Evolutionary conservation across 2,113 vertebrate genomes (phyloP), one percentile per base, ranked within the genome.

Genomic region (Brachypteracias leptosomus): DNA sequence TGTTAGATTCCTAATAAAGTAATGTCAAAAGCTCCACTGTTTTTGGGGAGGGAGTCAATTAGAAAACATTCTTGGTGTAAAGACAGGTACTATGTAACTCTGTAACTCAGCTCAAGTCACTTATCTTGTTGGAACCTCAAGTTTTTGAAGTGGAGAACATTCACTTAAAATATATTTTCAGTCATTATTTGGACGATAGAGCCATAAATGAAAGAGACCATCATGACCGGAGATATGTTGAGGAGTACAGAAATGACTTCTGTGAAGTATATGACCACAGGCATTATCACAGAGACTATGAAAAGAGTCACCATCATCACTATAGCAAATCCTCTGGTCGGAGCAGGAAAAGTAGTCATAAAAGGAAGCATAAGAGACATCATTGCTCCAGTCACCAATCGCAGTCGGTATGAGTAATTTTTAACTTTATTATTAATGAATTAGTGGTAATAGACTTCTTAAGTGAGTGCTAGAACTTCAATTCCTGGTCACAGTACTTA

Each of bases 271-370:
- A 98, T 94, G 98, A 98, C 52, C 97, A 97, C 90, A 98, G 97
- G 87, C 97, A 97, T 93, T 98, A 98, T 94, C 98, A 98, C 93
- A 98, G 97, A 92, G 98, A 99, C 94, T 97, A 98, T 97, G 98
- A 97, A 97, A 98, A 97, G 96, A 90, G 93, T 96, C 98, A 98
- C 78, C 95, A 95, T 97, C 98, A 99, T 95, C 99, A 99, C 97
- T 99, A 99, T 98, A 99, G 99, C 98, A 99, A 99, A 97, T 99
- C 99, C 44, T 99, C 99, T 31, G 98, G 98, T 40, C 98, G 93
- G 92, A 98, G 98, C 96, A 97, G 98, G 58, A 99, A 98, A 96
- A 99, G 99, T 98, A 98, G 98, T 94, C 98, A 96, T 97, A 98
- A 98, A 98, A 98, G 97, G 95, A 98, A 98, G 91, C 98, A 85